These are phyloP conservation scores for Pangasianodon gigas DNA, from an alignment of 2,113 vertebrate species.

Conservation along the genomic window DNA sequence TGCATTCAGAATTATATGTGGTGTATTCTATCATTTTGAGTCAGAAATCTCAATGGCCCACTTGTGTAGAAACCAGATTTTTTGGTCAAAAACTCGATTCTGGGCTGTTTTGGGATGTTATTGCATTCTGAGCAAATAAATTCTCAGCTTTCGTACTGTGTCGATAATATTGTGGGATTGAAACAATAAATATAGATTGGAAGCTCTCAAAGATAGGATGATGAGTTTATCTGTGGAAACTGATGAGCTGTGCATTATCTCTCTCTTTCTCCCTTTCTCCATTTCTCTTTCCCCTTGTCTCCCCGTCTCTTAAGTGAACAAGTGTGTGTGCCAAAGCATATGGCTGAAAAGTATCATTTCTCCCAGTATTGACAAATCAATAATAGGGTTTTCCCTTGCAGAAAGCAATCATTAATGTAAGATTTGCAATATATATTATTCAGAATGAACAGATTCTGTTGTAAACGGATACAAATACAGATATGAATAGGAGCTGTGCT, in stretches of 20 bases:
- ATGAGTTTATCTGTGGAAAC: conserved; percentile 19
- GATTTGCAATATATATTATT: not conserved
- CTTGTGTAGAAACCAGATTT: not conserved
- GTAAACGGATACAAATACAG: not conserved
- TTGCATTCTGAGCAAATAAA: conserved; percentile 7
- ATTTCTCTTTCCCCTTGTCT: not conserved
- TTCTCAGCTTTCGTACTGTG: conserved; percentile 15
- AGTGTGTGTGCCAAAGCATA: not conserved
- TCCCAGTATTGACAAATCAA: not conserved
- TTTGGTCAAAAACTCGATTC: not conserved
- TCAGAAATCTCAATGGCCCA: not conserved
- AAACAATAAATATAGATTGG: conserved; percentile 21
- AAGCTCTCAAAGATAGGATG: conserved; percentile 12
- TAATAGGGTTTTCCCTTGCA: not conserved
- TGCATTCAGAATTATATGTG: not conserved
- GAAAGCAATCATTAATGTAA: not conserved
- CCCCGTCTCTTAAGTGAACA: not conserved
- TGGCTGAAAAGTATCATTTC: not conserved
- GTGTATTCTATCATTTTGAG: not conserved
- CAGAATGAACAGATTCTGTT: not conserved
- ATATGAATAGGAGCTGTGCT: not conserved
- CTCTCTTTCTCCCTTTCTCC: no score
- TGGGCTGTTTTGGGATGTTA: not conserved
- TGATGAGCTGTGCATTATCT: conserved; percentile 18
- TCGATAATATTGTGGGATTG: conserved; percentile 4